Conservation (phyloP, 2,113 vertebrate species). For the Xenopus borealis region DNA sequence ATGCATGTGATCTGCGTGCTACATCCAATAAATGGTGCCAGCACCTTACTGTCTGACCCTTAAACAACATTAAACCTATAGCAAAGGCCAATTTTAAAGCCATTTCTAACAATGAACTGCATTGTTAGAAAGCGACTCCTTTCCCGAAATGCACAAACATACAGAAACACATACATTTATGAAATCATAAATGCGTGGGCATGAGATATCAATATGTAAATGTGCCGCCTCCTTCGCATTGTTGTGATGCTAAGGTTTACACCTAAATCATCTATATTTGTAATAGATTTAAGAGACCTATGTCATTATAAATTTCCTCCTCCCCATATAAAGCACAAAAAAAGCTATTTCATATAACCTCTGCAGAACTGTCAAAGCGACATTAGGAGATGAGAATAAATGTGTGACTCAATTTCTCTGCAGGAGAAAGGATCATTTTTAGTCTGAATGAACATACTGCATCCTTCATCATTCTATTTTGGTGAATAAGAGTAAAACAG, state of each 20-base stretch:
- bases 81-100: too few species aligned
- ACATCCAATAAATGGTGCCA: too few species aligned
- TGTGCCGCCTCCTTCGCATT: background rate
- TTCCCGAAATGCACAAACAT: too few species aligned
- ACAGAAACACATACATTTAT: too few species aligned
- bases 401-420: conserved; percentile 72
- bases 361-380: conserved; percentile 67
- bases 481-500: conserved; percentile 69
- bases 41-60: too few species aligned
- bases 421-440: conserved; percentile 69
- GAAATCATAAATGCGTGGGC: too few species aligned
- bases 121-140: too few species aligned
- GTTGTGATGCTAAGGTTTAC: background rate
- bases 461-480: conserved; percentile 73
- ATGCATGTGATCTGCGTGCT: too few species aligned
- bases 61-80: too few species aligned
- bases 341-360: conserved; percentile 73
- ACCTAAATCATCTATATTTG: conserved; percentile 13
- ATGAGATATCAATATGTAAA: background rate
- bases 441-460: conserved; percentile 70
- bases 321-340: conserved; percentile 59
- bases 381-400: conserved; percentile 73
- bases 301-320: conserved; percentile 49
- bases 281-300: conserved; percentile 49
- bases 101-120: too few species aligned